Conservation (phyloP, 2,888 invertebrate genomes). For the Apamea epomidion region DNA sequence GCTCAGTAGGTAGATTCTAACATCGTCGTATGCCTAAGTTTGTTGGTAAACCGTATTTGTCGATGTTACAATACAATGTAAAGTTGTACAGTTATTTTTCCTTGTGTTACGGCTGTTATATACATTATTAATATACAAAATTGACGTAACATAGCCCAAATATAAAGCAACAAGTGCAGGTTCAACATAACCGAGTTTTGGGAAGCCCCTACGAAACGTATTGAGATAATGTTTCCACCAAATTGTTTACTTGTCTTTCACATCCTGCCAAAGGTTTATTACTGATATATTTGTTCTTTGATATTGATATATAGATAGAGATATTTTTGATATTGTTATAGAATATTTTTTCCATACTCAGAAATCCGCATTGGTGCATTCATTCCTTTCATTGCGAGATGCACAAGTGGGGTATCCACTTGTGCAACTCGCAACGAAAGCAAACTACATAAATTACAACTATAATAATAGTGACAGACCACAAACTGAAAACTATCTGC, state of each 20-base stretch:
- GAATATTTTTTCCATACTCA: background rate
- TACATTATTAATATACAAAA: background rate
- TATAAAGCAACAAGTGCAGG: constrained; percentile 42
- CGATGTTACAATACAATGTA: background rate
- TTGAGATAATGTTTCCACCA: constrained; percentile 21
- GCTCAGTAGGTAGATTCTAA: too few relatives aligned
- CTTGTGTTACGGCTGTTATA: background rate
- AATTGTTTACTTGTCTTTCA: constrained; percentile 25
- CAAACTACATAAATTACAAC: background rate
- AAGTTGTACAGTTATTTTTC: background rate
- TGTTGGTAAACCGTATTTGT: background rate
- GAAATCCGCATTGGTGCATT: too few relatives aligned
- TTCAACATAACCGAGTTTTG: constrained; percentile 20
- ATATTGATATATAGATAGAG: background rate
- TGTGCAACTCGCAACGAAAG: background rate
- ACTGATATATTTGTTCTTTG: background rate
- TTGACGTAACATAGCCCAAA: constrained; percentile 11
- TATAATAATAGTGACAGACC: background rate
- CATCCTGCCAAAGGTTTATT: background rate
- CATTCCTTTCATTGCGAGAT: background rate
- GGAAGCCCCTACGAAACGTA: background rate
- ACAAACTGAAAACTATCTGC: background rate
- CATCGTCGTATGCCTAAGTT: background rate
- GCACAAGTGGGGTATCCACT: background rate
- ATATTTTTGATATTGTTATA: background rate